A percentile compares a stretch with the other conserved stretches of the same genome.
phyloP scores from a whole-genome alignment of 2,888 invertebrate genomes.

The Drosophila testacea region DNA sequence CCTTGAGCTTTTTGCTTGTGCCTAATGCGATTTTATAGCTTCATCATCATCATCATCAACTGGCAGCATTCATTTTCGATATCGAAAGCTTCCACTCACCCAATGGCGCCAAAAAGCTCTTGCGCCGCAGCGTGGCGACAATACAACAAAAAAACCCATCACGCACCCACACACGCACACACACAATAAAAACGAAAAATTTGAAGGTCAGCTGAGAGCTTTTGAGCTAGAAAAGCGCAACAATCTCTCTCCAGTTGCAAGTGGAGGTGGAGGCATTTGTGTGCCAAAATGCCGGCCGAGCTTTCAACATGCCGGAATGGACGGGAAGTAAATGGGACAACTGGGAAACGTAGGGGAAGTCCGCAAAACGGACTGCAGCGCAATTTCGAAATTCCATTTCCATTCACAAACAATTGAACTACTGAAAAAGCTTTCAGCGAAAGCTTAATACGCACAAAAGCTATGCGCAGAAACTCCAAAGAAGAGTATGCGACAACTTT shows the following conservation, averaged over 20 bases:
- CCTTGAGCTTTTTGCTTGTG: slow-evolving; percentile 66
- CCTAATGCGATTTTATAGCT: slow-evolving; percentile 41
- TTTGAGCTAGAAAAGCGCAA: slow-evolving; percentile 44
- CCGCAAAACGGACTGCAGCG: slow-evolving; percentile 60
- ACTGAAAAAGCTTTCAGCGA: slow-evolving; percentile 25
- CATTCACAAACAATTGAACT: slow-evolving; percentile 35
- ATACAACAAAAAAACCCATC: slow-evolving; percentile 2
- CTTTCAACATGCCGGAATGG: slow-evolving; percentile 24
- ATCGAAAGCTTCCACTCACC: slow-evolving; percentile 46
- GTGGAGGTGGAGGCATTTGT: slow-evolving; percentile 4
- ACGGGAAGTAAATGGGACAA: slow-evolving; percentile 63
- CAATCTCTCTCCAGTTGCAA: slow-evolving; percentile 38
- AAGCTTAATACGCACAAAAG: slow-evolving; percentile 23
- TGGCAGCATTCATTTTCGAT: slow-evolving; percentile 45
- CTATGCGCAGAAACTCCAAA: background rate
- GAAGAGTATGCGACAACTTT: background rate
- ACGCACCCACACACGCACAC: background rate
- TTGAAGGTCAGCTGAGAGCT: slow-evolving; percentile 52
- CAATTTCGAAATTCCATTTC: slow-evolving; percentile 68
- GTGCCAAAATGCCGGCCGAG: slow-evolving; percentile 60
- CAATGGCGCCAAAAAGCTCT: slow-evolving; percentile 48
- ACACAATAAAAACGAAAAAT: slow-evolving; percentile 1
- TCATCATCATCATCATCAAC: slow-evolving; percentile 25
- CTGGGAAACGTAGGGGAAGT: slow-evolving; percentile 21
- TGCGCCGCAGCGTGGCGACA: slow-evolving; percentile 34